Evolutionary conservation across 2,797 vertebrate genomes (phyloP), one percentile per base, ranked within the genome.

Genomic region (Otolemur crassicaudatus): DNA sequence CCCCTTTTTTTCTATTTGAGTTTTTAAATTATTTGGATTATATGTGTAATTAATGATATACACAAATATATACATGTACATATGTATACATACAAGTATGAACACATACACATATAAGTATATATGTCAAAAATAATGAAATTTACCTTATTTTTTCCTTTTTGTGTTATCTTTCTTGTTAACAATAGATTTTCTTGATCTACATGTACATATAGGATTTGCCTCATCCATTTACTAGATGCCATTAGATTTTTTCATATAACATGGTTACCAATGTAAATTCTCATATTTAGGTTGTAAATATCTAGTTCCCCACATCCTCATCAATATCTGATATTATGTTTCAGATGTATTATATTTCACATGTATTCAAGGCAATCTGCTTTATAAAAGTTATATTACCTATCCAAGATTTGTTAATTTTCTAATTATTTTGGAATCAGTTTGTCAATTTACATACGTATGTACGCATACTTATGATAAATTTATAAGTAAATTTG

Each of bases 381-480:
- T 89, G 0, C 5, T 76, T 81, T 84, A 34, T 17, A 87, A 75
- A 90, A 75, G 46, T 34, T 79, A n/a, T 23, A 56, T 67, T 46
- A 56, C 16, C 23, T 70, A 37, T 22, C 25, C 37, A 72, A 79
- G 9, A 65, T 87, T 72, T 79, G 43, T 91, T 79, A 72, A 65
- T 43, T 88, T 14, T 17, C 23, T 73, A 77, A 91, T 43, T 86
- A 58, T 46, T 53, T 82, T 77, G 77, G 40, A 87, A 82, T 96
- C 12, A 23, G 9, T 2, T 80, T 85, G 31, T 61, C 5, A 75
- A 37, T 14, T 49, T 90, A 75, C 37, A 23, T 17, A 90, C 40
- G 77, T 13, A 37, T 14, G 49, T 79, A 53, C 37, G 23, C 17
- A 90, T n/a, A 77, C 10, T 7, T 80, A 72, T 3, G 56, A 43